Conservation (phyloP, 2,113 vertebrate species). For the Onychorhynchus coronatus region DNA sequence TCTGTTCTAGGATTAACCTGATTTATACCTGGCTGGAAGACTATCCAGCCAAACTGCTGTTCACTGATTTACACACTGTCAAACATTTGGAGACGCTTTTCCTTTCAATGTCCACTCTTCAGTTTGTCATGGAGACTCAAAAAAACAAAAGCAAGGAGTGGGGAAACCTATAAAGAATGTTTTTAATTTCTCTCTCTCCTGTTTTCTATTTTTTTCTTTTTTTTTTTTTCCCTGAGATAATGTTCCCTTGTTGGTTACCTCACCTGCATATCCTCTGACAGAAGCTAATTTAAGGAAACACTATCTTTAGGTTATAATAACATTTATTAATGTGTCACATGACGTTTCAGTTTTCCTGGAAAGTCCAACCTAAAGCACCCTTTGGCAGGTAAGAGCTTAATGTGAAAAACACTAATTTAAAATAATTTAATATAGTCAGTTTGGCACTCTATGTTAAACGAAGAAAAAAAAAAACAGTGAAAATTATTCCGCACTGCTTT, state of each 20-base stretch:
- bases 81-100: background rate
- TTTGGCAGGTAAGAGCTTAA: conserved; percentile 1
- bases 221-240: background rate
- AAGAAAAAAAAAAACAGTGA: background rate
- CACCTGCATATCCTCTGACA: background rate
- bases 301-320: background rate
- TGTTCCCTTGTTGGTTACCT: background rate
- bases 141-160: background rate
- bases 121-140: background rate
- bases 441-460: background rate
- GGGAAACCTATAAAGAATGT: background rate
- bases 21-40: conserved; percentile 2
- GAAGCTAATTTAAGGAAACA: background rate
- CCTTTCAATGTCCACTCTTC: background rate
- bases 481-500: background rate
- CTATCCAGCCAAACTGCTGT: background rate
- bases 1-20: background rate
- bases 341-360: background rate
- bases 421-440: background rate
- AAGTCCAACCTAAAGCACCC: background rate
- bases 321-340: background rate
- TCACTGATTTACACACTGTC: background rate
- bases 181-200: background rate
- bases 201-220: background rate
- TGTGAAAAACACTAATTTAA: conserved; percentile 5